Conservation (phyloP, 2,113 vertebrate genomes). For the Pavo muticus region DNA sequence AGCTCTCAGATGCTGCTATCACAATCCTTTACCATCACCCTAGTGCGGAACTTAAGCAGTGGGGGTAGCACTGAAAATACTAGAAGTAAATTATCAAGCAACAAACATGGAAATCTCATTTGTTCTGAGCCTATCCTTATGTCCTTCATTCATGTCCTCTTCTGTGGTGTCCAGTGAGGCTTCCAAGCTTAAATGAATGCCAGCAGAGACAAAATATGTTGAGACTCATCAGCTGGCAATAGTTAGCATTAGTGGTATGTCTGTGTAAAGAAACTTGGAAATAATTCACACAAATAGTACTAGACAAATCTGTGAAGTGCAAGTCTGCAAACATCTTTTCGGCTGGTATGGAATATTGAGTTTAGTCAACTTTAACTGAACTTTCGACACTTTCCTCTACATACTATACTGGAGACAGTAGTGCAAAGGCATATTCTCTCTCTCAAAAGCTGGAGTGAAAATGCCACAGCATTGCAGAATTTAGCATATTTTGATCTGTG, state of each 20-base stretch:
- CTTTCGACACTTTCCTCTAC: background rate
- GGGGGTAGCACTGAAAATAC: constrained; percentile 33
- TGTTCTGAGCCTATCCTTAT: background rate
- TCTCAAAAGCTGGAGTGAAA: background rate
- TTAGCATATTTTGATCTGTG: background rate
- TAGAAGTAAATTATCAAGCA: constrained; percentile 43
- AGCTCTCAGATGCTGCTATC: constrained; percentile 70
- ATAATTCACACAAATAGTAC: background rate
- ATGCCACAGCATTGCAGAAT: background rate
- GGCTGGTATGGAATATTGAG: background rate
- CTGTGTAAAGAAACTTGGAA: background rate
- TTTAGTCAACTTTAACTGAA: background rate
- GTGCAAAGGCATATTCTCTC: background rate
- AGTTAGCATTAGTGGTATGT: background rate
- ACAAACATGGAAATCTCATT: background rate
- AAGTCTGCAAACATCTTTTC: background rate
- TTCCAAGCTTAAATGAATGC: background rate
- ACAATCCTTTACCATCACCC: constrained; percentile 70
- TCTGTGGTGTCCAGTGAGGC: background rate
- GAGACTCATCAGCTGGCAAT: background rate
- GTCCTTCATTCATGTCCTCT: background rate
- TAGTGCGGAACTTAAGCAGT: constrained; percentile 46
- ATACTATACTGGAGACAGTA: background rate
- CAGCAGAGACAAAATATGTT: background rate
- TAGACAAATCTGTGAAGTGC: background rate